Percentiles rank a stretch among this genome's conserved stretches.
Evolutionary conservation across 2,797 vertebrate genomes (phyloP).

Genomic region (Parambassis ranga): DNA sequence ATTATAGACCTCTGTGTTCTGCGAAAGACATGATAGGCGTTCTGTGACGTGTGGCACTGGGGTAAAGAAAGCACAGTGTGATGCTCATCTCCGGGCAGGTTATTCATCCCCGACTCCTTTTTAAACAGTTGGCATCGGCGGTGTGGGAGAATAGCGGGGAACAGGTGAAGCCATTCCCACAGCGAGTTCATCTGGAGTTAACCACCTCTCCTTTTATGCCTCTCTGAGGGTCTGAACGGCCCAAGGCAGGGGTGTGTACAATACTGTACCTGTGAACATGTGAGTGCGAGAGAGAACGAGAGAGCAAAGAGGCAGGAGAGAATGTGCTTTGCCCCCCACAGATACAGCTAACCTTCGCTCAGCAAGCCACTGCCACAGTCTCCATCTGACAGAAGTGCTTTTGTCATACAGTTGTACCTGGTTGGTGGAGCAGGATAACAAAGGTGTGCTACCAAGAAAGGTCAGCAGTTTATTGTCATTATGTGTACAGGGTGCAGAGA

Average conservation of each 20-base stretch:
- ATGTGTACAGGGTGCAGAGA: not conserved
- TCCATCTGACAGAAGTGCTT: not conserved
- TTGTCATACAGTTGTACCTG: not conserved
- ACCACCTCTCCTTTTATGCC: conserved; percentile 28
- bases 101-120: conserved; percentile 37
- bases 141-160: conserved; percentile 43
- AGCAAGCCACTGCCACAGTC: not conserved
- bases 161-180: conserved; percentile 54
- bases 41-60: conserved; percentile 23
- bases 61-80: conserved; percentile 7
- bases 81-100: conserved; percentile 13
- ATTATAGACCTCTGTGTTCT: conserved; percentile 37
- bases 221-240: conserved; percentile 28
- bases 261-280: conserved; percentile 16
- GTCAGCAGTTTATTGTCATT: not conserved
- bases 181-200: conserved; percentile 70
- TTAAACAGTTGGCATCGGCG: conserved; percentile 17
- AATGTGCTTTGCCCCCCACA: conserved; percentile 8
- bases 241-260: conserved; percentile 34
- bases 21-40: conserved; percentile 27
- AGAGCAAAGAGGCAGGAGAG: not conserved
- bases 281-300: not conserved
- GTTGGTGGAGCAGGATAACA: not conserved
- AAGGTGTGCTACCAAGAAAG: not conserved
- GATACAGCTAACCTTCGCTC: conserved; percentile 17